Evolutionary conservation across 2,888 invertebrate species (phyloP).

Genomic region (Parapristionchus giblindavisi): DNA sequence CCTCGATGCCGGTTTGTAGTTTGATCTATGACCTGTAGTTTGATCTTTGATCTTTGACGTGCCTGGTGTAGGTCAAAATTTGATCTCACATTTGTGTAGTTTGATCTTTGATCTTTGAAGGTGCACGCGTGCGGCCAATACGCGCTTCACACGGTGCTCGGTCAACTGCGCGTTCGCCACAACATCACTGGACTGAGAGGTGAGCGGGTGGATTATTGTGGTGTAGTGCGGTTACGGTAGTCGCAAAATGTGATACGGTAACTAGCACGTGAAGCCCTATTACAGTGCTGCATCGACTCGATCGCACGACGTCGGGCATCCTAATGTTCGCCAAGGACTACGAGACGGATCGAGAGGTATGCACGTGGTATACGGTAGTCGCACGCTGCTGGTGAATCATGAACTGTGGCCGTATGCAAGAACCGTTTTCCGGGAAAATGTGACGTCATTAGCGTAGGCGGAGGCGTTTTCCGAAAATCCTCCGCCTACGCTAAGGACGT

Average conservation of each 20-base stretch:
- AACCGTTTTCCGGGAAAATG: no score
- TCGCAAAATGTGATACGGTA: neutral
- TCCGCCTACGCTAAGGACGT: no score
- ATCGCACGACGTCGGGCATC: conserved; percentile 93
- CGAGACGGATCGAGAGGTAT: conserved; percentile 82
- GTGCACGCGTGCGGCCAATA: conserved; percentile 95
- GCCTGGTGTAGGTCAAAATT: neutral
- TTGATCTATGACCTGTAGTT: conserved; percentile 7
- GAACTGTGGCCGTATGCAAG: no score
- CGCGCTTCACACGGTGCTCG: conserved; percentile 93
- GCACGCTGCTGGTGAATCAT: no score
- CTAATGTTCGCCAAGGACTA: conserved; percentile 91
- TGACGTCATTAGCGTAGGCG: no score
- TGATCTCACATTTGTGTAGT: neutral
- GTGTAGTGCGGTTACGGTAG: neutral
- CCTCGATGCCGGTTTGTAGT: conserved; percentile 55
- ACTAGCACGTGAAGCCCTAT: neutral
- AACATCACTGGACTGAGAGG: conserved; percentile 73
- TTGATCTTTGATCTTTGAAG: conserved; percentile 69
- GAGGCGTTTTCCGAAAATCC: no score
- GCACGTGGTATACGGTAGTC: no score
- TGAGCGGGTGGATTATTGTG: conserved; percentile 20
- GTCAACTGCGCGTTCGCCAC: conserved; percentile 94
- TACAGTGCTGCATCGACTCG: conserved; percentile 72
- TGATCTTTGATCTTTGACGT: conserved; percentile 1